Percentiles rank a stretch among this genome's conserved stretches.
These are phyloP conservation scores for Drosophila funebris DNA, from an alignment of 1,140 invertebrate genomes.

Conservation along the genomic window DNA sequence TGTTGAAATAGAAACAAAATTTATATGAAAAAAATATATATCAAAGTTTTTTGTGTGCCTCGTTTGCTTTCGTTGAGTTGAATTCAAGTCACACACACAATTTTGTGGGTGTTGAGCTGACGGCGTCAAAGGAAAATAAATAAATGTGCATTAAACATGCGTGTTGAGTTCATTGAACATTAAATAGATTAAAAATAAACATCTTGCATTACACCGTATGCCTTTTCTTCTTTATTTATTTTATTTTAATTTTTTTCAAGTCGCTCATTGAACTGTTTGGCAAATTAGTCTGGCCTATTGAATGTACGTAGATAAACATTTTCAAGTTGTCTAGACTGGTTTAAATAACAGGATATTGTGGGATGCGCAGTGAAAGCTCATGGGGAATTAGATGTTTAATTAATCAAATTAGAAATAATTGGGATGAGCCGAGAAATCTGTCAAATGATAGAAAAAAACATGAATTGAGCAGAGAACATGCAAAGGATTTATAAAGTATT, in stretches of 20 bases:
- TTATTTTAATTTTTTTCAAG: slow-evolving; percentile 34
- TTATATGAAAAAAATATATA: not conserved
- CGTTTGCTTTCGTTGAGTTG: slow-evolving; percentile 38
- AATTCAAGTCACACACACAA: slow-evolving; percentile 71
- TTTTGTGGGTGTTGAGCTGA: slow-evolving; percentile 45
- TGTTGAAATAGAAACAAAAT: slow-evolving; percentile 30
- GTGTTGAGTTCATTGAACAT: slow-evolving; percentile 74
- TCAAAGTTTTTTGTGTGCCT: slow-evolving; percentile 43
- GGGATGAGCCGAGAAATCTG: too few relatives aligned
- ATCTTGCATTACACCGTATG: slow-evolving; percentile 34
- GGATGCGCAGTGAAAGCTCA: not conserved
- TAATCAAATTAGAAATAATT: too few relatives aligned
- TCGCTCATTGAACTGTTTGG: slow-evolving; percentile 44
- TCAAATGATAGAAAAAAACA: too few relatives aligned
- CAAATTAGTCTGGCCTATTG: slow-evolving; percentile 22
- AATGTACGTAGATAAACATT: not conserved
- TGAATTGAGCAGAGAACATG: too few relatives aligned
- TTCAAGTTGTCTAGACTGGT: slow-evolving; percentile 33
- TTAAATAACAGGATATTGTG: not conserved
- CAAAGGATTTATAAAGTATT: too few relatives aligned
- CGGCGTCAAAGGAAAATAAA: slow-evolving; percentile 31
- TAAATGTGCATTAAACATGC: slow-evolving; percentile 49
- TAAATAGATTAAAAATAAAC: slow-evolving; percentile 71
- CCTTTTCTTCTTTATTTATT: slow-evolving; percentile 30
- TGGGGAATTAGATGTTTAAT: too few relatives aligned